A percentile compares a stretch with the other conserved stretches of the same genome.
Evolutionary conservation across 1,140 invertebrate genomes (phyloP).

Genomic region (Melanaphis sacchari): DNA sequence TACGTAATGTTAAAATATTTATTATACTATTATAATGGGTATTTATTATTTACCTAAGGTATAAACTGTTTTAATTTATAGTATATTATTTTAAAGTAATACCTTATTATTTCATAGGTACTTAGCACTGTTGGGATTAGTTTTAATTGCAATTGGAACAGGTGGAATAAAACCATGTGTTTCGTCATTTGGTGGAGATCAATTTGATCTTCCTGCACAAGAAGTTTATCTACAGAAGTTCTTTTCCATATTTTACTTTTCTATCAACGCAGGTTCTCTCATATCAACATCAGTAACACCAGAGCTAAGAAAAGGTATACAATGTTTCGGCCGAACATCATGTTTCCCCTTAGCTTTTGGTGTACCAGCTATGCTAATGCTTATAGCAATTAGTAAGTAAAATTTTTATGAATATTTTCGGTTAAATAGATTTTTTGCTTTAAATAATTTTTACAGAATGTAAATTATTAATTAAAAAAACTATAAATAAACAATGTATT

Average conservation of each 20-base stretch:
- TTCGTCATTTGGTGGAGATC: conserved; percentile 96
- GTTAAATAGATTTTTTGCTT: neutral
- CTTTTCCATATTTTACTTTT: conserved; percentile 94
- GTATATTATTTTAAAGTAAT: neutral
- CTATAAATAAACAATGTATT: neutral
- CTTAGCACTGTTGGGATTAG: conserved; percentile 78
- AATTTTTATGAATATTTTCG: neutral
- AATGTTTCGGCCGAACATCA: conserved; percentile 80
- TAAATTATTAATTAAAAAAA: neutral
- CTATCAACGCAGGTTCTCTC: conserved; percentile 91
- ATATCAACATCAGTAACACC: conserved; percentile 91
- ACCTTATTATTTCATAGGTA: conserved; percentile 66
- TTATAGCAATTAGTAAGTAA: conserved; percentile 77
- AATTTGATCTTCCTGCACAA: conserved; percentile 84
- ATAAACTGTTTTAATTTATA: neutral
- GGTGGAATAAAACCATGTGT: conserved; percentile 98
- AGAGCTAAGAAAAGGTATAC: conserved; percentile 79
- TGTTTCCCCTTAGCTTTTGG: conserved; percentile 94
- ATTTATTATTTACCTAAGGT: neutral
- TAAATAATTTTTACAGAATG: neutral
- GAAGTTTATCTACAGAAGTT: conserved; percentile 79
- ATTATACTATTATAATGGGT: neutral
- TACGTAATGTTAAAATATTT: neutral
- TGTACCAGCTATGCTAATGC: conserved; percentile 86
- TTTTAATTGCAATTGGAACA: conserved; percentile 88